Evolutionary conservation across 2,113 vertebrate genomes (phyloP).

Genomic region (Peromyscus leucopus): DNA sequence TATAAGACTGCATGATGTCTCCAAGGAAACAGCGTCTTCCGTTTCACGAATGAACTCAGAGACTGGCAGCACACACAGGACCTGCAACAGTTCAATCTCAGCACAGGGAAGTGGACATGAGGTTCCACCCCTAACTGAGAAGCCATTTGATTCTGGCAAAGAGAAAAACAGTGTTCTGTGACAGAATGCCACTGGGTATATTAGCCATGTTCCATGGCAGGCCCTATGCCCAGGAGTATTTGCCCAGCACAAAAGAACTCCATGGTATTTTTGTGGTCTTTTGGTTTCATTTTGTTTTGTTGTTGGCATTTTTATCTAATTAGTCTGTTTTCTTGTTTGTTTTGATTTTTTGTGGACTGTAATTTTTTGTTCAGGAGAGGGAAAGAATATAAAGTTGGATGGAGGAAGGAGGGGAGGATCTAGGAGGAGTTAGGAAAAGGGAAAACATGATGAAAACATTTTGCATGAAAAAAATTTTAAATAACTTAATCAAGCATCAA

Average conservation of each 20-base stretch:
- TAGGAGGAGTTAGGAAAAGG: neutral
- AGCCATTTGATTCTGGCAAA: neutral
- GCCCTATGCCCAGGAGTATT: neutral
- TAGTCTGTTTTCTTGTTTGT: neutral
- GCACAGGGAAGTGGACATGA: neutral
- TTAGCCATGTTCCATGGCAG: neutral
- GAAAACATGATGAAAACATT: neutral
- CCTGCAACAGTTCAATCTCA: neutral
- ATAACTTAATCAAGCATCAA: neutral
- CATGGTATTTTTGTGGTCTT: neutral
- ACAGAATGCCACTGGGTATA: neutral
- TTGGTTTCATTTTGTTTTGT: neutral
- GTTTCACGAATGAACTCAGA: neutral
- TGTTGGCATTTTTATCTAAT: neutral
- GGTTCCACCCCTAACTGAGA: neutral
- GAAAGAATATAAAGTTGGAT: neutral
- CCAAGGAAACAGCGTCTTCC: neutral
- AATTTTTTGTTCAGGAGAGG: neutral
- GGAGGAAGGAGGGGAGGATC: neutral
- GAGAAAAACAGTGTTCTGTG: neutral
- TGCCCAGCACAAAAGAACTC: neutral
- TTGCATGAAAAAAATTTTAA: neutral
- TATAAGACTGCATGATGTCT: neutral
- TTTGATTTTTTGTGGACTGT: neutral
- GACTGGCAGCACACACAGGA: neutral